A percentile compares a stretch with the other conserved stretches of the same genome.
Evolutionary conservation across 2,797 vertebrate genomes (phyloP).

Genomic region (Thaleichthys pacificus): DNA sequence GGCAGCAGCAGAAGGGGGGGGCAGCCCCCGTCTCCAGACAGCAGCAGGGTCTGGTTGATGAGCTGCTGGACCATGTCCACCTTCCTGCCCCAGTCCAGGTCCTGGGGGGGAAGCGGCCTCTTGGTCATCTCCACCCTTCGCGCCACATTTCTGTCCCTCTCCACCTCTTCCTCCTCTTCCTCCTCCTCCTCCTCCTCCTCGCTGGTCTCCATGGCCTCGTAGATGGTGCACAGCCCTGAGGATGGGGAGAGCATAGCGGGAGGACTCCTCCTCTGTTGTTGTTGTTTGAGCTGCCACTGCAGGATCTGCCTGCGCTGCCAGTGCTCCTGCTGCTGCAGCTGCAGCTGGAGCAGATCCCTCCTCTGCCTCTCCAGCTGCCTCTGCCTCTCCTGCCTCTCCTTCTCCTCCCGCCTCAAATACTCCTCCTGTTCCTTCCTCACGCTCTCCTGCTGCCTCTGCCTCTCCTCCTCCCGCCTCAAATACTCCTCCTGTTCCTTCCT

Average conservation of each 20-base stretch:
- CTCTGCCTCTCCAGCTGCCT: slow-evolving; percentile 71
- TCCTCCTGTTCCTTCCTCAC: slow-evolving; percentile 50
- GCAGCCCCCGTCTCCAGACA: slow-evolving; percentile 68
- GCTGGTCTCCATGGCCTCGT: slow-evolving; percentile 83
- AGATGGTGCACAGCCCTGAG: slow-evolving; percentile 88
- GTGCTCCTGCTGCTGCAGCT: slow-evolving; percentile 72
- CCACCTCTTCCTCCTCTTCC: slow-evolving; percentile 10
- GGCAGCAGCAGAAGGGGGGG: slow-evolving; percentile 74
- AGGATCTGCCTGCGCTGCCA: slow-evolving; percentile 73
- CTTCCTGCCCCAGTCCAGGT: slow-evolving; percentile 74
- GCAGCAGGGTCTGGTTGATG: slow-evolving; percentile 83
- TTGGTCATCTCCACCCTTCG: slow-evolving; percentile 31
- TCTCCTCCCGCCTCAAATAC: slow-evolving; percentile 69
- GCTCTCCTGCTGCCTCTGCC: slow-evolving; percentile 62
- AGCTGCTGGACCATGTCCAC: slow-evolving; percentile 86
- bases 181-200: slow-evolving; percentile 75
- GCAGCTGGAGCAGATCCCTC: slow-evolving; percentile 71
- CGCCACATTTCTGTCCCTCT: slow-evolving; percentile 10
- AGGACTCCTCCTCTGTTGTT: slow-evolving; percentile 57
- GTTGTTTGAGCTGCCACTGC: slow-evolving; percentile 62
- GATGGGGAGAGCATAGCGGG: slow-evolving; percentile 72
- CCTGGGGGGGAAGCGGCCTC: slow-evolving; percentile 47
- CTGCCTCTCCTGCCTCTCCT: slow-evolving; percentile 68
- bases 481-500: slow-evolving; percentile 55
- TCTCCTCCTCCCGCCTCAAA: slow-evolving; percentile 69